A percentile compares a stretch with the other conserved stretches of the same genome.
phyloP scores from a whole-genome alignment of 2,888 invertebrate genomes.

The Drosophila yooni region DNA sequence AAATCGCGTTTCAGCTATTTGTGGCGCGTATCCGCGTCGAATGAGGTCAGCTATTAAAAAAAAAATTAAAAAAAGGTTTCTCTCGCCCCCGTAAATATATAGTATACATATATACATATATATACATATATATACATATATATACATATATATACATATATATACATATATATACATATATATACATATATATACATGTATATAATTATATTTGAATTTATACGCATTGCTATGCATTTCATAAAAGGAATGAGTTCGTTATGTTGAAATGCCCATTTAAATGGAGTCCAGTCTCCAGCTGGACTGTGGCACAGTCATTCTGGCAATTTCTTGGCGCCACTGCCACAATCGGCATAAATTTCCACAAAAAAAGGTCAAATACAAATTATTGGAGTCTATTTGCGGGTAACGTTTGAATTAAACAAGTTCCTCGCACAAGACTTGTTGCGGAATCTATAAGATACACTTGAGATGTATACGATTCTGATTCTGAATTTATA shows the following conservation, averaged over 20 bases:
- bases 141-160: neutral
- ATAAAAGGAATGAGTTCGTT: slow-evolving; percentile 40
- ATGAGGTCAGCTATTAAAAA: slow-evolving; percentile 65
- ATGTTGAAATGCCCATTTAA: slow-evolving; percentile 28
- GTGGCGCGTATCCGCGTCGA: slow-evolving; percentile 54
- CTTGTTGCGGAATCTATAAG: slow-evolving; percentile 8
- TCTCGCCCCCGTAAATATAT: slow-evolving; percentile 12
- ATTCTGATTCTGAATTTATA: neutral
- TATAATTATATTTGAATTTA: neutral
- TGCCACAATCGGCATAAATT: slow-evolving; percentile 57
- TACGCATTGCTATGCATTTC: slow-evolving; percentile 29
- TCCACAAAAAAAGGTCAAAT: slow-evolving; percentile 26
- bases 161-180: neutral
- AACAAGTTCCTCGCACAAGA: slow-evolving; percentile 19
- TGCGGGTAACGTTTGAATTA: slow-evolving; percentile 27
- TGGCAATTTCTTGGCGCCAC: slow-evolving; percentile 51
- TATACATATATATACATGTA: neutral
- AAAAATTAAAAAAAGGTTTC: slow-evolving; percentile 16
- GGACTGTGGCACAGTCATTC: neutral
- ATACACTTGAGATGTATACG: neutral
- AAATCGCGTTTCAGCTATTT: slow-evolving; percentile 64
- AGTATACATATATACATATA: neutral
- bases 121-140: neutral
- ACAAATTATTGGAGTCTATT: slow-evolving; percentile 45
- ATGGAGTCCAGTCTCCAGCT: slow-evolving; percentile 11